Base-by-base conservation (phyloP, 2,797 vertebrate genomes). In the Uromys caudimaculatus region DNA sequence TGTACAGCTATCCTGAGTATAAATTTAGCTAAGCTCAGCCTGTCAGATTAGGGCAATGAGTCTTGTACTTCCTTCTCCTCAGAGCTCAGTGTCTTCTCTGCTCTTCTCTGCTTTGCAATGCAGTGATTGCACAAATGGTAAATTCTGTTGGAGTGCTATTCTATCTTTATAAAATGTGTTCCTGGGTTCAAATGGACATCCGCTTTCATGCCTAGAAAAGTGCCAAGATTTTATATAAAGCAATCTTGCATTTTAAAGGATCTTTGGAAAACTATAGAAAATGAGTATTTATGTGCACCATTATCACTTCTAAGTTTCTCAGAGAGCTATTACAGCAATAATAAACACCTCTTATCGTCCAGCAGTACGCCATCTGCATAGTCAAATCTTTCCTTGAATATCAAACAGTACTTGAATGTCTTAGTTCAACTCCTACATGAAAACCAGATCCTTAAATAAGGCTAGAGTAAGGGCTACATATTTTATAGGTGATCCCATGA, bases 21-120 rank as follows among this genome's bases (percentile, higher is more conserved):
- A 96, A 94, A 96, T 83, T 96, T 95, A 93, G 62, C 78, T 95
- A 97, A 97, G 73, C 56, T 97, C 85, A 84, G 90, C 47, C 94
- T 97, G 41, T 77, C 90, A 93, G 95, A 94, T 94, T 92, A 97
- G 54, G 97, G 71, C 85, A 94, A 96, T 93, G 60, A 94, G 94
- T 94, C 87, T 94, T 58, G 7, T 92, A 95, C 88, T 95, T 69
- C 91, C 54, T 19, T 86, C 47, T 62, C 38, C 21, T 93, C 24
- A 60, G 71, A 89, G 83, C 69, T 77, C 87, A 92, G 19, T 50
- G 44, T 86, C 44, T 97, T 97, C 84, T 86, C 44, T 41, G 47
- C n/a, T 94, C 8, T 83, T 83, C n/a, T 94, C 94, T 85, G 75
- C 56, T 87, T 90, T 93, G 24, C 5, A 69, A 82, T 86, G 69